Percentiles rank a stretch among this genome's conserved stretches.
These are phyloP conservation scores for Anas capensis DNA, from an alignment of 2,797 vertebrate species.

Conservation along the genomic window DNA sequence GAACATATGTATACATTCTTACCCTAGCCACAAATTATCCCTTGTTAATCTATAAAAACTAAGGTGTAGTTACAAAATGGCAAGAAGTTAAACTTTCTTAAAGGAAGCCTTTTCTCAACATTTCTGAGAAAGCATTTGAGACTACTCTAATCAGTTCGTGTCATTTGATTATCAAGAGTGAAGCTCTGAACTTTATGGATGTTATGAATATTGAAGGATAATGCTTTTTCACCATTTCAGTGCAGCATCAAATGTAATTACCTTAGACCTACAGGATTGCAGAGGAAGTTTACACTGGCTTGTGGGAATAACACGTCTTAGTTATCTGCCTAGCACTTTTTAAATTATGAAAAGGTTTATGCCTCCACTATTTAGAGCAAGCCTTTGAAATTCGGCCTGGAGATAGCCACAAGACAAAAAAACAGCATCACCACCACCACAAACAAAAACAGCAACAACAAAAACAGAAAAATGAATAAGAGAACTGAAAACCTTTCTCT, in stretches of 20 bases:
- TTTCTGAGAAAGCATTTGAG: neutral
- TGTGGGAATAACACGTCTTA: neutral
- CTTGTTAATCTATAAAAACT: neutral
- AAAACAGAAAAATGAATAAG: neutral
- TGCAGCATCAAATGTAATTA: neutral
- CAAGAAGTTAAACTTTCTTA: neutral
- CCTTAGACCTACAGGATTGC: neutral
- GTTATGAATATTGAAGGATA: neutral
- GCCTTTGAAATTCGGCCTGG: neutral
- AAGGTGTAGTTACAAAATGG: neutral
- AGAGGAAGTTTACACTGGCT: neutral
- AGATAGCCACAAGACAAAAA: neutral
- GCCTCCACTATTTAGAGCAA: neutral
- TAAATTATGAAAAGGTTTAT: slow-evolving; percentile 15
- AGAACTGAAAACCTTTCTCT: neutral
- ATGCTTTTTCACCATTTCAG: neutral
- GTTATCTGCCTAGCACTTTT: neutral
- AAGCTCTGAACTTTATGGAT: neutral
- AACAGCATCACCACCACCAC: too few relatives aligned
- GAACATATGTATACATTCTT: neutral
- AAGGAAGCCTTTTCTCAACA: neutral
- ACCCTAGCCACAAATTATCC: neutral
- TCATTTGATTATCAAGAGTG: neutral
- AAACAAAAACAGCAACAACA: neutral
- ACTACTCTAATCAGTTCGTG: neutral